Base-by-base conservation (phyloP, 2,888 invertebrate genomes). In the Aspidiotus rigidus region DNA sequence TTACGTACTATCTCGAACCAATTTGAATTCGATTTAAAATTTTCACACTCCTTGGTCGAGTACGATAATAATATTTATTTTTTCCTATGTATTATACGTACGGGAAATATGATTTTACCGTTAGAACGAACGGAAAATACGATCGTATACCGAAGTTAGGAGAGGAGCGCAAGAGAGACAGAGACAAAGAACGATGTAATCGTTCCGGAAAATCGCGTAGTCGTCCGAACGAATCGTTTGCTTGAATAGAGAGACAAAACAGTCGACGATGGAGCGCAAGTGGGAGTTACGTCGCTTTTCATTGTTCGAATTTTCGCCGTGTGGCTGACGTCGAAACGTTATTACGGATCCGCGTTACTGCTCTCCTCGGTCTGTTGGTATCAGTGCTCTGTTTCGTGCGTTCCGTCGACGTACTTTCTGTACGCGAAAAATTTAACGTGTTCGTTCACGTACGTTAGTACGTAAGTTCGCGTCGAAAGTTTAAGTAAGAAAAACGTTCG, bases 211-310 rank as follows among this genome's bases (percentile, higher is more conserved):
- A 49, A 49, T 49, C 49, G 49, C 49, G 49, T 49, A 49, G 11
- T n/a, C 49, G 49, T 49, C n/a, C 49, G 49, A 49, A 49, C 49
- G 49, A 49, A 49, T 49, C 39, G 59, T 16, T 59, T 13, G 28
- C 39, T 59, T 13, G 28, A 17, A 17, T 59, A 10, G 39, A 10
- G 17, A 59, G 17, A 17, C 59, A 59, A 16, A 56, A 39, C 39
- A 17, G 13, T 39, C 28, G 28, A 28, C 28, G 28, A 28, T 28
- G 28, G 28, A 16, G 28, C 39, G 39, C 59, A 7, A 59, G 59
- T 59, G 59, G 59, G 59, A 59, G 59, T 59, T 28, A 17, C 59
- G 59, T 59, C 39, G 59, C 6, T 1, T 59, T 59, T 59, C 59
- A 17, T 59, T 28, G 59, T 59, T 49, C n/a, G 11, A 49, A 13